These are phyloP conservation scores for Eupithecia subumbrata DNA, from an alignment of 2,888 invertebrate genomes.

Conservation along the genomic window DNA sequence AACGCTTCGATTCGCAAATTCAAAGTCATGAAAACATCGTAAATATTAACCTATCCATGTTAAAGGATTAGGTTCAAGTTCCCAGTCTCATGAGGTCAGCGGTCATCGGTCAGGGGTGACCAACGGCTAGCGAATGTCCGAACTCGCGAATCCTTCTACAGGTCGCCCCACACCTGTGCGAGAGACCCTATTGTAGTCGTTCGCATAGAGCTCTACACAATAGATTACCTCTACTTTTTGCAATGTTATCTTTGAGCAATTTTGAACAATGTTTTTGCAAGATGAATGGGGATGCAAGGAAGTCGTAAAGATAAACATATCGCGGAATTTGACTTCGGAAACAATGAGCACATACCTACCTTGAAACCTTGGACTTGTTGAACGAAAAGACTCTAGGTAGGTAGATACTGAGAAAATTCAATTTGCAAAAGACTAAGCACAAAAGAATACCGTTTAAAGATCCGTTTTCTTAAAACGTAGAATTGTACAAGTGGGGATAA, in stretches of 20 bases:
- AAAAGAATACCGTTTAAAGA: constrained; percentile 35
- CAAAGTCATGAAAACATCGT: constrained; percentile 55
- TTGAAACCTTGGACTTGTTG: not conserved
- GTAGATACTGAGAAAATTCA: not conserved
- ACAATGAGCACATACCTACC: constrained; percentile 25
- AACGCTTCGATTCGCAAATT: constrained; percentile 43
- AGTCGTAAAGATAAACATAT: constrained; percentile 49
- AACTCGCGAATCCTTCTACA: constrained; percentile 49
- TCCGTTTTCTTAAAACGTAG: constrained; percentile 20
- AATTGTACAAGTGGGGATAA: constrained; percentile 45
- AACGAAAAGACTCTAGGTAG: not conserved
- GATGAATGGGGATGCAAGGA: constrained; percentile 40
- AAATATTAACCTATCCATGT: not conserved
- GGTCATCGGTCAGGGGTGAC: constrained; percentile 80
- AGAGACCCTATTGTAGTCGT: constrained; percentile 44
- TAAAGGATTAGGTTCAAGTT: constrained; percentile 70
- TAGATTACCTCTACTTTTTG: constrained; percentile 41
- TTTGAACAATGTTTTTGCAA: constrained; percentile 39
- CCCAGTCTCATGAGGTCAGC: constrained; percentile 76
- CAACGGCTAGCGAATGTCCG: constrained; percentile 69
- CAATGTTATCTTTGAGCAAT: constrained; percentile 40
- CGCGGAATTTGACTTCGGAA: constrained; percentile 39
- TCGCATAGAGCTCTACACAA: constrained; percentile 38
- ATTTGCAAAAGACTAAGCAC: constrained; percentile 18
- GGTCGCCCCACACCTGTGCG: constrained; percentile 58